Conservation (phyloP, 2,888 invertebrate species). For the Campoplex nolae region DNA sequence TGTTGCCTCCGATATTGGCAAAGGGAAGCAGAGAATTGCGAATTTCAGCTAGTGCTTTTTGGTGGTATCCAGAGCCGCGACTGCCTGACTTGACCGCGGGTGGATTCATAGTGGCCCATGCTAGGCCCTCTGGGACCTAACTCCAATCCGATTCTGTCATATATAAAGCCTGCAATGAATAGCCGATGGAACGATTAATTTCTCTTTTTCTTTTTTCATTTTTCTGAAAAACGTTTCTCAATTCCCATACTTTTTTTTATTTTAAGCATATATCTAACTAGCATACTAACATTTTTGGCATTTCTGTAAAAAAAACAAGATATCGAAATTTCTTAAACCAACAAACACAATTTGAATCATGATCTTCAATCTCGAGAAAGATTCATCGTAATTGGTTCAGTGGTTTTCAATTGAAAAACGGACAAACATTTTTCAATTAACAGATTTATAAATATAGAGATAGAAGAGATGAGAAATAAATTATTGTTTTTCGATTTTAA, state of each 20-base stretch:
- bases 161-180: conserved; percentile 70
- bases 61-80: conserved; percentile 92
- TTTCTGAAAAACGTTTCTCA: background rate
- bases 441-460: too few species aligned
- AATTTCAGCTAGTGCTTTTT: conserved; percentile 94
- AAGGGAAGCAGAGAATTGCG: conserved; percentile 93
- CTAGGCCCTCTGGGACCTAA: conserved; percentile 84
- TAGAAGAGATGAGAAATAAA: too few species aligned
- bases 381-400: too few species aligned
- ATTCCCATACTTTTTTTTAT: background rate
- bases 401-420: too few species aligned
- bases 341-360: too few species aligned
- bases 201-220: background rate
- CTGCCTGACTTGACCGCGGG: conserved; percentile 87
- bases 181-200: background rate
- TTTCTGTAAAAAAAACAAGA: too few species aligned
- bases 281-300: too few species aligned
- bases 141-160: conserved; percentile 82
- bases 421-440: too few species aligned
- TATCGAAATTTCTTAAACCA: too few species aligned
- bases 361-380: too few species aligned
- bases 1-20: conserved; percentile 88
- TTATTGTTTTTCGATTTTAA: too few species aligned
- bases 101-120: conserved; percentile 86
- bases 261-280: background rate